Conservation (phyloP, 2,888 invertebrate genomes). For the Panorpa germanica region DNA sequence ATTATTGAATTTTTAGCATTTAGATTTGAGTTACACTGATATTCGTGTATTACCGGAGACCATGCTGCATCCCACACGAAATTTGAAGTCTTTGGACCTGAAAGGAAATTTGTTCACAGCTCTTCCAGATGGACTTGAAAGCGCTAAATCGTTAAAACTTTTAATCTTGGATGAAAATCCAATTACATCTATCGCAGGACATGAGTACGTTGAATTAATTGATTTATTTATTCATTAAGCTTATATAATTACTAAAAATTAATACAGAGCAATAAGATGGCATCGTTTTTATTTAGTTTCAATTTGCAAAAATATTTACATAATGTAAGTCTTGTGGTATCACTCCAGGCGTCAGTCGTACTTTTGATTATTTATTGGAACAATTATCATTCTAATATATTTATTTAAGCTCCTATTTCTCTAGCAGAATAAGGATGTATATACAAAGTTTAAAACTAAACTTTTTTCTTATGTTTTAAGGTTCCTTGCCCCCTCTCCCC, state of each 20-base stretch:
- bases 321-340: too few relatives aligned
- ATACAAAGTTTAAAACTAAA: slow-evolving; percentile 11
- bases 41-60: slow-evolving; percentile 38
- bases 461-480: slow-evolving; percentile 7
- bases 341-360: too few relatives aligned
- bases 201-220: slow-evolving; percentile 18
- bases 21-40: slow-evolving; percentile 49
- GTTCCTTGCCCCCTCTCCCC: neutral
- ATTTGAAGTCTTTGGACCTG: slow-evolving; percentile 42
- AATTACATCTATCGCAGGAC: slow-evolving; percentile 31
- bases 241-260: too few relatives aligned
- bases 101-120: slow-evolving; percentile 39
- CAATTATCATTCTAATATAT: too few relatives aligned
- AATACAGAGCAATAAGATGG: too few relatives aligned
- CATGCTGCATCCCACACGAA: slow-evolving; percentile 45
- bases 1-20: slow-evolving; percentile 23
- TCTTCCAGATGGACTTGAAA: slow-evolving; percentile 39
- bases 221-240: too few relatives aligned
- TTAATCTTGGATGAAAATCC: slow-evolving; percentile 53
- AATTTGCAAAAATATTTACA: too few relatives aligned
- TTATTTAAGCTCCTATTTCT: too few relatives aligned
- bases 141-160: slow-evolving; percentile 35
- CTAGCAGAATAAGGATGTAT: slow-evolving; percentile 18
- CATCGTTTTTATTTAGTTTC: too few relatives aligned
- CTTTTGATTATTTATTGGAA: too few relatives aligned